phyloP scores from a whole-genome alignment of 2,797 vertebrate genomes.

The Aulostomus chinensis region DNA sequence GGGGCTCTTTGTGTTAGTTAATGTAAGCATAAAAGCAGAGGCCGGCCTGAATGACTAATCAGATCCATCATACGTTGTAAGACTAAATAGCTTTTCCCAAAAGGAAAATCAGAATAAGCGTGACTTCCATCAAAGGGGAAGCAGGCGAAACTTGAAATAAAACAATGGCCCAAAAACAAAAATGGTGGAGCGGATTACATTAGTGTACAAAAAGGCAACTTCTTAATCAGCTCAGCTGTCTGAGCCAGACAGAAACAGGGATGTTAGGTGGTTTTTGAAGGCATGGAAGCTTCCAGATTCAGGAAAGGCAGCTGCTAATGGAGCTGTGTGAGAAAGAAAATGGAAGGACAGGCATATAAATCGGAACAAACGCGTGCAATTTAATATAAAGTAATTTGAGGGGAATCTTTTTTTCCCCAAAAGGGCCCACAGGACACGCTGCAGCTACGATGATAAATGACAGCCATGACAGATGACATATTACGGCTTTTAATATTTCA shows the following conservation, averaged over 20 bases:
- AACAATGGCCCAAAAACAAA: constrained; percentile 72
- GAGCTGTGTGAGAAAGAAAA: constrained; percentile 48
- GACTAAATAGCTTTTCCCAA: constrained; percentile 88
- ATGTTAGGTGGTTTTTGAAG: constrained; percentile 67
- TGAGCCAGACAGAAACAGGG: constrained; percentile 61
- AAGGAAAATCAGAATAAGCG: constrained; percentile 87
- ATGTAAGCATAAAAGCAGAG: constrained; percentile 95
- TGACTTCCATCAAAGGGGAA: constrained; percentile 81
- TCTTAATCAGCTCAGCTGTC: constrained; percentile 83
- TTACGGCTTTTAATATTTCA: constrained; percentile 79
- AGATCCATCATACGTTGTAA: constrained; percentile 97
- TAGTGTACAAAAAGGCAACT: constrained; percentile 79
- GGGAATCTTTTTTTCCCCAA: constrained; percentile 56
- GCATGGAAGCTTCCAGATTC: constrained; percentile 42
- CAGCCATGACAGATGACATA: constrained; percentile 71
- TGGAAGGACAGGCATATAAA: constrained; percentile 55
- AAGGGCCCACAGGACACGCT: constrained; percentile 56
- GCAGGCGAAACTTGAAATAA: constrained; percentile 69
- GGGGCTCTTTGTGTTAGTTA: constrained; percentile 98
- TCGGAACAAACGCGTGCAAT: constrained; percentile 61
- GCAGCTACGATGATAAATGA: constrained; percentile 69
- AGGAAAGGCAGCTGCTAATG: constrained; percentile 64
- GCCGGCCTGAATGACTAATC: constrained; percentile 92
- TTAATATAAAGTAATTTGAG: constrained; percentile 66
- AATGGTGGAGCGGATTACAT: constrained; percentile 77